phyloP scores from a whole-genome alignment of 2,797 vertebrate genomes.

The Iguana delicatissima region DNA sequence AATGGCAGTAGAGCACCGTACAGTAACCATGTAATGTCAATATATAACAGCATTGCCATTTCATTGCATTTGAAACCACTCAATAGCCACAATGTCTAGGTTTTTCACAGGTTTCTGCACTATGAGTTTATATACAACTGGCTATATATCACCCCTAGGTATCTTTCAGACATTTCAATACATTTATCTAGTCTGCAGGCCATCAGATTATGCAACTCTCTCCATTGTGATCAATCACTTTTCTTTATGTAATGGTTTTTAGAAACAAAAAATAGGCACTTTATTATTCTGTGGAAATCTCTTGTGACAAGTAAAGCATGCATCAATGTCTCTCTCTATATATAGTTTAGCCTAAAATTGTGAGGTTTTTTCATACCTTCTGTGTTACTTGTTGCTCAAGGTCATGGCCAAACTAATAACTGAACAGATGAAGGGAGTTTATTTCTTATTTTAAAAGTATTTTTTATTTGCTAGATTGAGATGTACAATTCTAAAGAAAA shows the following conservation, averaged over 20 bases:
- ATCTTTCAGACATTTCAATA: conserved; percentile 42
- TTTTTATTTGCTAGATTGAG: background rate
- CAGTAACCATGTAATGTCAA: background rate
- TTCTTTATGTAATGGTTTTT: conserved; percentile 48
- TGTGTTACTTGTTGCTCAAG: conserved; percentile 36
- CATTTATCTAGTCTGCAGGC: conserved; percentile 56
- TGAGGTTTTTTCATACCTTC: background rate
- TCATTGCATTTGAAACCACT: background rate
- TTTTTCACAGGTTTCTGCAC: background rate
- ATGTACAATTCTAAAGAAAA: background rate
- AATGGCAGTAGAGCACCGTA: background rate
- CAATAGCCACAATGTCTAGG: background rate
- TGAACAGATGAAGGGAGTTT: background rate
- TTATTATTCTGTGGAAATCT: conserved; percentile 60
- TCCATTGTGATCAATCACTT: conserved; percentile 57
- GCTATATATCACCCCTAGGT: conserved; percentile 36
- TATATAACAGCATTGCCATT: background rate
- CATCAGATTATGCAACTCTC: conserved; percentile 58
- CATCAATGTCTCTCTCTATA: conserved; percentile 40
- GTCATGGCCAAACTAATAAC: background rate
- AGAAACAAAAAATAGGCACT: conserved; percentile 53
- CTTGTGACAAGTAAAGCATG: conserved; percentile 44
- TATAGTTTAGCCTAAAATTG: background rate
- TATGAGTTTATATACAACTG: conserved; percentile 47
- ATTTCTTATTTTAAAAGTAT: background rate